phyloP scores from a whole-genome alignment of 2,888 invertebrate genomes.

The Sussaba pulchella region DNA sequence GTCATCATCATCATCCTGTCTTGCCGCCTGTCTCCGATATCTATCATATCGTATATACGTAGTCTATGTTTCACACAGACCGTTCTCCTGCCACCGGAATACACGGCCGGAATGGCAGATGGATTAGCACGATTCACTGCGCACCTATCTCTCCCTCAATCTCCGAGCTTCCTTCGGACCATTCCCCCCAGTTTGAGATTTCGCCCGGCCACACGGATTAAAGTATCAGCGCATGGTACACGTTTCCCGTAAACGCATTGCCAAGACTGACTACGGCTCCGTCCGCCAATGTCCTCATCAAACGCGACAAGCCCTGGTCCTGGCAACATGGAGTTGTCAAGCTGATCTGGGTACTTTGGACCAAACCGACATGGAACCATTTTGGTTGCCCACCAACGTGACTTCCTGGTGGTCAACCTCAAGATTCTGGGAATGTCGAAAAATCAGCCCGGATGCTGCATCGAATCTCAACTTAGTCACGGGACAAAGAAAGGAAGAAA shows the following conservation, averaged over 20 bases:
- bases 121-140: constrained; percentile 57
- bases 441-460: too few species aligned
- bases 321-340: too few species aligned
- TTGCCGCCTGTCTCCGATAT: constrained; percentile 48
- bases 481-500: too few species aligned
- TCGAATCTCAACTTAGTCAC: too few species aligned
- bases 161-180: constrained; percentile 45
- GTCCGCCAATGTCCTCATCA: neutral
- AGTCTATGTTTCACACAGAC: constrained; percentile 44
- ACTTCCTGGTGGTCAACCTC: too few species aligned
- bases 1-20: constrained; percentile 46
- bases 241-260: constrained; percentile 5
- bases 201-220: neutral
- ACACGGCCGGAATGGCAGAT: constrained; percentile 32
- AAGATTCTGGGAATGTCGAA: too few species aligned
- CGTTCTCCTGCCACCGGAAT: constrained; percentile 43
- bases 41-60: constrained; percentile 53
- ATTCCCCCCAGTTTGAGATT: neutral
- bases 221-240: constrained; percentile 5
- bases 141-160: constrained; percentile 40
- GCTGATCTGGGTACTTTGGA: too few species aligned
- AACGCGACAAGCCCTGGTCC: neutral
- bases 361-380: too few species aligned
- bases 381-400: too few species aligned
- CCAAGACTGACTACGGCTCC: neutral